Percentiles rank a stretch among this genome's conserved stretches.
Evolutionary conservation across 2,888 invertebrate species (phyloP).

Genomic region (Chalcis sispes): DNA sequence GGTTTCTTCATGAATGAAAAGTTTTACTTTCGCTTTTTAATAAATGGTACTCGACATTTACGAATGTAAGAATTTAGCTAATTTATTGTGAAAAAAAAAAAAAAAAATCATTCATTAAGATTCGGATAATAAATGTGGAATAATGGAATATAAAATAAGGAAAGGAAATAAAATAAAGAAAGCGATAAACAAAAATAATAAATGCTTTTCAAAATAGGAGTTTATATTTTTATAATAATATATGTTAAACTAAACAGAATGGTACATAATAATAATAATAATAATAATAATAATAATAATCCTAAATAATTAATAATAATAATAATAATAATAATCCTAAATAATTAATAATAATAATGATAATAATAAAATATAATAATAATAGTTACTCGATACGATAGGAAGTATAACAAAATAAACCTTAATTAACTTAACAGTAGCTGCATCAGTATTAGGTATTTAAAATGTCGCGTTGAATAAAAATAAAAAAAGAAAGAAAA

Average conservation of each 20-base stretch:
- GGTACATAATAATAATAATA: constrained; percentile 63
- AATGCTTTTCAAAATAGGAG: constrained; percentile 70
- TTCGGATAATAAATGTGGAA: constrained; percentile 16
- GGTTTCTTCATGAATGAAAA: too few species aligned
- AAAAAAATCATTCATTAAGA: constrained; percentile 16
- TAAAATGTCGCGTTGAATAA: constrained; percentile 42
- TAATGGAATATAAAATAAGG: constrained; percentile 25
- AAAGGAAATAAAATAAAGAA: constrained; percentile 48
- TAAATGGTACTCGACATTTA: too few species aligned
- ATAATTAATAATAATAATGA: constrained; percentile 59
- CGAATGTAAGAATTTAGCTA: too few species aligned
- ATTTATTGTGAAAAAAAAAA: too few species aligned
- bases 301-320: constrained; percentile 63
- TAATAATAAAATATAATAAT: constrained; percentile 61
- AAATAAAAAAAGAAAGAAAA: background rate
- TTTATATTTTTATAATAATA: constrained; percentile 70
- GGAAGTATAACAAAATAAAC: constrained; percentile 70
- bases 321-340: constrained; percentile 63
- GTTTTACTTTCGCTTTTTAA: too few species aligned
- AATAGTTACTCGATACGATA: constrained; percentile 63
- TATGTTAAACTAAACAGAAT: constrained; percentile 69
- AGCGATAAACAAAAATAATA: constrained; percentile 55
- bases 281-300: constrained; percentile 63
- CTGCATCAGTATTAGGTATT: constrained; percentile 58
- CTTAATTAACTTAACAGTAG: constrained; percentile 66